Base-by-base conservation (phyloP, 2,888 invertebrate species). In the Thelaira solivaga region DNA sequence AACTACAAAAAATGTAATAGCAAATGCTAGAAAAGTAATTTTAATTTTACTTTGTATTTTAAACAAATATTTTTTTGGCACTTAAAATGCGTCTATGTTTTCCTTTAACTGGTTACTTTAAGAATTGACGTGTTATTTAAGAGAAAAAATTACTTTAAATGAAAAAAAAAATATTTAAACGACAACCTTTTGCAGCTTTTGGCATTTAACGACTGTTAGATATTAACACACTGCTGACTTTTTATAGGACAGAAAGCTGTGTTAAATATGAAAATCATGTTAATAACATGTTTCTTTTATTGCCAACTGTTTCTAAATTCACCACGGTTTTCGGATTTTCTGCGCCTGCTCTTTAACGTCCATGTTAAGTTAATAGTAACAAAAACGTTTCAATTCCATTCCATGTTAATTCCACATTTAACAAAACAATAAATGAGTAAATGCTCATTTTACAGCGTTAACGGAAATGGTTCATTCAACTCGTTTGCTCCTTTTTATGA, bases 281-380 rank as follows among this genome's bases (percentile, higher is more conserved):
- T 16, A 18, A 6, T 13, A 24, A 24, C 0, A n/a, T 64, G 43
- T 31, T 36, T n/a, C 1, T 24, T 62, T 49, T 7, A 51, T 31
- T 57, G 8, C 34, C 16, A 51, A 34, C 20, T 22, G 13, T n/a
- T 22, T n/a, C 24, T 18, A 18, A 62, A 79, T 55, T 81, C 82
- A 82, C 80, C 82, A 80, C 75, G 67, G n/a, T 59, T 41, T 82
- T 82, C 81, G 81, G 82, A 82, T 29, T 62, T 57, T 57, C 2
- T 18, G 65, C 55, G 49, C 34, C 64, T 71, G 69, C 26, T 7
- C 20, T 43, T 39, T 22, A 41, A n/a, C n/a, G n/a, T n/a, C n/a
- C 57, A 45, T 4, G 7, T 29, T 29, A 49, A 53, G 53, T 47
- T 64, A 24, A n/a, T 47, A 51, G 39, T 39, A 51, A 13, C 10